These are phyloP conservation scores for Pheosia tremula DNA, from an alignment of 2,888 invertebrate genomes.

Conservation along the genomic window DNA sequence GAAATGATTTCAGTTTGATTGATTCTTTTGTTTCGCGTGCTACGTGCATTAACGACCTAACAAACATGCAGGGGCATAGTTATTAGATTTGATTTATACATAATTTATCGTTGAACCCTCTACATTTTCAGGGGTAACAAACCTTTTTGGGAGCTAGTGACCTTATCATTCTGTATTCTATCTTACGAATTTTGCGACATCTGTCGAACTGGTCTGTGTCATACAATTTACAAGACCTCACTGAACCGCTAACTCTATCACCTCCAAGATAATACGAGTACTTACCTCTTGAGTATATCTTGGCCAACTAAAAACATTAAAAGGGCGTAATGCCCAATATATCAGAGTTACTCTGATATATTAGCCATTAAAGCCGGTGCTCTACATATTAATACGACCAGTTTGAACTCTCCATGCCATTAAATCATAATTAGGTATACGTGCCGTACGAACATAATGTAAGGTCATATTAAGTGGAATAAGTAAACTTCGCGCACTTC, in stretches of 20 bases:
- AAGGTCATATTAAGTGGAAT: conserved; percentile 29
- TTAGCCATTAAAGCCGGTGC: conserved; percentile 56
- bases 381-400: conserved; percentile 61
- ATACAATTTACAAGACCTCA: conserved; percentile 2
- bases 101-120: no score
- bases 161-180: no score
- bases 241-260: conserved; percentile 11
- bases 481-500: conserved; percentile 41
- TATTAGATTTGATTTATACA: no score
- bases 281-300: conserved; percentile 36
- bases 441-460: conserved; percentile 39
- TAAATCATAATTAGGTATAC: conserved; percentile 62
- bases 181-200: no score
- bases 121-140: no score
- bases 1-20: not conserved
- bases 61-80: no score
- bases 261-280: conserved; percentile 9
- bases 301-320: conserved; percentile 48
- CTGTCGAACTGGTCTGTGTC: no score
- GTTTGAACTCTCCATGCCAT: conserved; percentile 50
- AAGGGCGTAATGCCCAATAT: conserved; percentile 55
- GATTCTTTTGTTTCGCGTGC: not conserved
- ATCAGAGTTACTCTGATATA: conserved; percentile 63
- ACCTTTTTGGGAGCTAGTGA: no score
- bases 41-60: no score